A percentile compares a stretch with the other conserved stretches of the same genome.
Conservation (phyloP, 2,113 vertebrate genomes). For the Varanus komodoensis region DNA sequence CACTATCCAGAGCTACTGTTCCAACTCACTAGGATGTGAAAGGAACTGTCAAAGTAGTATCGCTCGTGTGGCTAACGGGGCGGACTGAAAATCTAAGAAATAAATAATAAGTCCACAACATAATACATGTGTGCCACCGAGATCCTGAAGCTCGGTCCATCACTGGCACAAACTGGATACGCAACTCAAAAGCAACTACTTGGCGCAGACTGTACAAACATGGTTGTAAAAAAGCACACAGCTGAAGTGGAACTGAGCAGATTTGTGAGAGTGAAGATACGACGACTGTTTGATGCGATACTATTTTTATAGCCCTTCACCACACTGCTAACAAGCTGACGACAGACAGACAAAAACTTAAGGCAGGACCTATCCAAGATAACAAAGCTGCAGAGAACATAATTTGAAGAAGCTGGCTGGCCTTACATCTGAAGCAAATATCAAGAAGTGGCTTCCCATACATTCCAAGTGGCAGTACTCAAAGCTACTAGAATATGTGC, state of each 20-base stretch:
- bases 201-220: neutral
- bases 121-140: neutral
- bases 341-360: neutral
- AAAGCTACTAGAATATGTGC: neutral
- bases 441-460: neutral
- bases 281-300: neutral
- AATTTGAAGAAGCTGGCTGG: neutral
- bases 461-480: neutral
- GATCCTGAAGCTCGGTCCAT: neutral
- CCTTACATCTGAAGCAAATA: neutral
- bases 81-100: too few relatives aligned
- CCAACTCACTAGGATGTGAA: neutral
- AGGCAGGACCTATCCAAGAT: neutral
- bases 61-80: too few relatives aligned
- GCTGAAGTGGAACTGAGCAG: neutral
- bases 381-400: neutral
- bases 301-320: neutral
- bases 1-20: neutral
- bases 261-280: neutral
- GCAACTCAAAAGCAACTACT: too few relatives aligned
- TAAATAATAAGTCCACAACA: too few relatives aligned
- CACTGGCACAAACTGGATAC: neutral
- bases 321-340: neutral
- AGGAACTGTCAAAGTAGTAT: neutral
- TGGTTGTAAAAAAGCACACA: neutral